Percentiles rank a stretch among this genome's conserved stretches.
Conservation (phyloP, 2,888 invertebrate genomes). For the Helleia helle region DNA sequence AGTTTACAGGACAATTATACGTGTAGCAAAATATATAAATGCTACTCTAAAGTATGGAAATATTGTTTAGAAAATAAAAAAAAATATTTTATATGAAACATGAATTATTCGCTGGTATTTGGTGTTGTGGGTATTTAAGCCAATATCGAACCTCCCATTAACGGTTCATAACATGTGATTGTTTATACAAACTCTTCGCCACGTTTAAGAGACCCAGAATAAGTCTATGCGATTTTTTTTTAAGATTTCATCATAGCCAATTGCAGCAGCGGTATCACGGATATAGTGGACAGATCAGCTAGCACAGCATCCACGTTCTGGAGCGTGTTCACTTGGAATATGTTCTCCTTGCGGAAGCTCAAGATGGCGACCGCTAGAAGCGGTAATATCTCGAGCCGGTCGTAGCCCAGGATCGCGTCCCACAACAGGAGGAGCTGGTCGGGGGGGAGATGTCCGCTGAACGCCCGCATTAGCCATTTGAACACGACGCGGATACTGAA, state of each 20-base stretch:
- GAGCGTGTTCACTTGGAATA: slow-evolving; percentile 81
- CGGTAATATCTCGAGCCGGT: slow-evolving; percentile 91
- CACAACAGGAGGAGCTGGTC: slow-evolving; percentile 93
- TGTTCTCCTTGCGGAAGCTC: slow-evolving; percentile 88
- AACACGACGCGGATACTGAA: slow-evolving; percentile 90
- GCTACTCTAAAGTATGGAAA: too few relatives aligned
- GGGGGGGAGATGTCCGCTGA: slow-evolving; percentile 94
- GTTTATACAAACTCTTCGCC: too few relatives aligned
- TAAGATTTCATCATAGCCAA: slow-evolving; percentile 78
- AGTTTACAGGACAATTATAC: too few relatives aligned
- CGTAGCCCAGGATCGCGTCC: slow-evolving; percentile 93
- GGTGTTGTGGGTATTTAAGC: too few relatives aligned
- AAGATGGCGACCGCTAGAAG: slow-evolving; percentile 89
- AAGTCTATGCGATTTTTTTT: too few relatives aligned
- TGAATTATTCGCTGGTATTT: too few relatives aligned
- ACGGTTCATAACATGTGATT: too few relatives aligned
- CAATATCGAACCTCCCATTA: too few relatives aligned
- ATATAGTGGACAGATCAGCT: slow-evolving; percentile 90
- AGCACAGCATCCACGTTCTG: slow-evolving; percentile 90
- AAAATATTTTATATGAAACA: too few relatives aligned
- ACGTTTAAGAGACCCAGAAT: too few relatives aligned
- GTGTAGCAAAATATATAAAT: too few relatives aligned
- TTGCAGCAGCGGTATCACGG: slow-evolving; percentile 88
- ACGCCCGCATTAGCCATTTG: slow-evolving; percentile 97
- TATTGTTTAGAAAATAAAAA: too few relatives aligned